Evolutionary conservation across 2,797 vertebrate genomes (phyloP).

Genomic region (Pseudomugil gertrudae): DNA sequence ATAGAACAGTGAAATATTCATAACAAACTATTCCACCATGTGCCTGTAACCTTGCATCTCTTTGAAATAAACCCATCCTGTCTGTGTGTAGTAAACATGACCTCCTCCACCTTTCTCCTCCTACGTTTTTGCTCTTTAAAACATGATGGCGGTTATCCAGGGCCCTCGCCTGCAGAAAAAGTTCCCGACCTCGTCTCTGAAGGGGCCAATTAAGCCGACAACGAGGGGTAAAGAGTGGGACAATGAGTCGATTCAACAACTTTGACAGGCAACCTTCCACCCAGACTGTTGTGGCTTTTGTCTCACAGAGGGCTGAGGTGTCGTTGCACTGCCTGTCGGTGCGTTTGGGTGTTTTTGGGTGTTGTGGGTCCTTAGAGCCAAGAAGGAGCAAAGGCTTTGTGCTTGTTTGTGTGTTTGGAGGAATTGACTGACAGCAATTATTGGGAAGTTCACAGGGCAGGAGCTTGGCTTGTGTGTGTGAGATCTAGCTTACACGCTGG

Average conservation of each 20-base stretch:
- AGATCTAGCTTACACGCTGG: neutral
- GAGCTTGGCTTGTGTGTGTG: constrained; percentile 17
- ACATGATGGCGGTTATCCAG: constrained; percentile 2
- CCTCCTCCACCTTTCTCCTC: constrained; percentile 19
- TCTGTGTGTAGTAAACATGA: constrained; percentile 57
- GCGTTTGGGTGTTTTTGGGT: constrained; percentile 18
- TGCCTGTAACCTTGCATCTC: constrained; percentile 10
- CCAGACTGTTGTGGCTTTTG: constrained; percentile 48
- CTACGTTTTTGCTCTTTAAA: constrained; percentile 32
- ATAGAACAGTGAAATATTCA: too few relatives aligned
- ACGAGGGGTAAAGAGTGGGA: constrained; percentile 50
- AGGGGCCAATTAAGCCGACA: constrained; percentile 68
- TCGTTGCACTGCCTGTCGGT: constrained; percentile 18
- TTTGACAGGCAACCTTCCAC: constrained; percentile 56
- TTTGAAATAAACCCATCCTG: constrained; percentile 20
- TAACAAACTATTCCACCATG: constrained; percentile 4
- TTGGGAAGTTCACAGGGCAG: constrained; percentile 52
- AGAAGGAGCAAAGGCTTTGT: constrained; percentile 49
- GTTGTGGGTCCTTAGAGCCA: constrained; percentile 31
- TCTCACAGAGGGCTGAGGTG: constrained; percentile 47
- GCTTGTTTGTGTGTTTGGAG: constrained; percentile 61
- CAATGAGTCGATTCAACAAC: constrained; percentile 55
- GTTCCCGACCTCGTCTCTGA: constrained; percentile 49
- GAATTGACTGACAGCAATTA: constrained; percentile 73
- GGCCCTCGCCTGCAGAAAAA: constrained; percentile 38